Evolutionary conservation across 2,797 vertebrate species (phyloP).

Genomic region (Acanthurus lineatus): DNA sequence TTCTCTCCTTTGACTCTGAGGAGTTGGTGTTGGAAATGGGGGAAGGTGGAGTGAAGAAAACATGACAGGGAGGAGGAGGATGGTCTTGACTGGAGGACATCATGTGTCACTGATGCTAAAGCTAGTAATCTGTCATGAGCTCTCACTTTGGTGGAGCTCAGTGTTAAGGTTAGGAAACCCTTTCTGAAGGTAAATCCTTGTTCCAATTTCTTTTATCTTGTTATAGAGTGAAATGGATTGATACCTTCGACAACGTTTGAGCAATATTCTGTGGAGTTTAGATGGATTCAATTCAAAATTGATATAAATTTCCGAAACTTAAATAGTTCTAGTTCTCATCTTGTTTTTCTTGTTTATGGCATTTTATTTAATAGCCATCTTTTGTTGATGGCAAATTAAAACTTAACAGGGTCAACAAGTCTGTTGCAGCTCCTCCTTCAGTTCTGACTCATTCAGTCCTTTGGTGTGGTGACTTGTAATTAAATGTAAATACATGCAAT

Average conservation of each 20-base stretch:
- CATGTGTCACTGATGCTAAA: conserved; percentile 35
- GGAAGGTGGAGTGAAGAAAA: conserved; percentile 35
- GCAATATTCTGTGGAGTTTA: not conserved
- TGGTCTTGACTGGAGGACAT: conserved; percentile 52
- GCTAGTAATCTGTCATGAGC: conserved; percentile 39
- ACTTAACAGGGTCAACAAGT: too few relatives aligned
- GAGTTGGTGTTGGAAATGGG: conserved; percentile 35
- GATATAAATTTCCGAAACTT: too few relatives aligned
- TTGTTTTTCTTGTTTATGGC: too few relatives aligned
- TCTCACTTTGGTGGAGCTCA: conserved; percentile 22
- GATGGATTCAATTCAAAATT: too few relatives aligned
- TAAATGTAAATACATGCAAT: not conserved
- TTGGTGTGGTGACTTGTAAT: not conserved
- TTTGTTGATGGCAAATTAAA: too few relatives aligned
- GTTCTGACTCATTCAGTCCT: not conserved
- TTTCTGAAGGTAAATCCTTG: conserved; percentile 12
- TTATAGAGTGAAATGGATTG: not conserved
- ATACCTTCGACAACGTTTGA: not conserved
- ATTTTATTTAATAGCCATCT: not conserved
- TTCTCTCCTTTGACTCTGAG: conserved; percentile 38
- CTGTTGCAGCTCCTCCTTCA: not conserved
- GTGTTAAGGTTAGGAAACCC: not conserved
- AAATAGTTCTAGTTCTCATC: too few relatives aligned
- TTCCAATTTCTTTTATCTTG: not conserved
- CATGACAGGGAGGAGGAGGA: conserved; percentile 51